phyloP scores from a whole-genome alignment of 2,113 vertebrate genomes.

The Anolis sagrei region DNA sequence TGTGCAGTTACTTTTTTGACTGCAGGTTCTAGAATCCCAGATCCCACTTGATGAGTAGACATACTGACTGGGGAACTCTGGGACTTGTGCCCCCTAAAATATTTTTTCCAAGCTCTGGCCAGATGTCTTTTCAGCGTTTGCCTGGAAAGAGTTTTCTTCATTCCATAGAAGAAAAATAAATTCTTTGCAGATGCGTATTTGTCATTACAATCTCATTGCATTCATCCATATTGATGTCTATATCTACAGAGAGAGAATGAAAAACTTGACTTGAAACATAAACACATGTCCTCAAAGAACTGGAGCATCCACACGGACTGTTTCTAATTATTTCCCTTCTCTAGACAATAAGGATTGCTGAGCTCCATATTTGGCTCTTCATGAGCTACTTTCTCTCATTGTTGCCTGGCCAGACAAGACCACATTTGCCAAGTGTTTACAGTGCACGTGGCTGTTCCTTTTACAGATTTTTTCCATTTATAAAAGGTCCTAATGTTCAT shows the following conservation, averaged over 20 bases:
- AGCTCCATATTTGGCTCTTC: constrained; percentile 54
- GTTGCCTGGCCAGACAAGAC: constrained; percentile 29
- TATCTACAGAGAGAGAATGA: constrained; percentile 38
- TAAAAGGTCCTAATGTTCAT: not conserved
- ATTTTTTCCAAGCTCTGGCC: not conserved
- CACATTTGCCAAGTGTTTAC: constrained; percentile 25
- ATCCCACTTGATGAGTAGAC: not conserved
- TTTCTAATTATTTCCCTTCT: constrained; percentile 39
- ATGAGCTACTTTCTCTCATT: constrained; percentile 38
- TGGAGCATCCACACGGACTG: constrained; percentile 34
- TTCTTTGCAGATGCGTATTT: constrained; percentile 37
- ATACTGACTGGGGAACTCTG: not conserved
- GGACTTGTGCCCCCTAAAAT: not conserved
- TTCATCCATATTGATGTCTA: constrained; percentile 25
- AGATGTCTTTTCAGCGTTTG: not conserved
- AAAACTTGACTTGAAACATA: constrained; percentile 54
- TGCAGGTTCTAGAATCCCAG: not conserved
- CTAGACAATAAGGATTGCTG: constrained; percentile 8
- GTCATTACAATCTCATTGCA: constrained; percentile 33
- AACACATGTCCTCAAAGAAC: constrained; percentile 52
- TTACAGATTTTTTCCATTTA: too few species aligned
- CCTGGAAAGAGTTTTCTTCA: not conserved
- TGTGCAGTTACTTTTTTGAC: not conserved
- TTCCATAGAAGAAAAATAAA: not conserved
- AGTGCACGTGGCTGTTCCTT: too few species aligned